phyloP scores from a whole-genome alignment of 2,113 vertebrate genomes.

The Pollachius pollachius region DNA sequence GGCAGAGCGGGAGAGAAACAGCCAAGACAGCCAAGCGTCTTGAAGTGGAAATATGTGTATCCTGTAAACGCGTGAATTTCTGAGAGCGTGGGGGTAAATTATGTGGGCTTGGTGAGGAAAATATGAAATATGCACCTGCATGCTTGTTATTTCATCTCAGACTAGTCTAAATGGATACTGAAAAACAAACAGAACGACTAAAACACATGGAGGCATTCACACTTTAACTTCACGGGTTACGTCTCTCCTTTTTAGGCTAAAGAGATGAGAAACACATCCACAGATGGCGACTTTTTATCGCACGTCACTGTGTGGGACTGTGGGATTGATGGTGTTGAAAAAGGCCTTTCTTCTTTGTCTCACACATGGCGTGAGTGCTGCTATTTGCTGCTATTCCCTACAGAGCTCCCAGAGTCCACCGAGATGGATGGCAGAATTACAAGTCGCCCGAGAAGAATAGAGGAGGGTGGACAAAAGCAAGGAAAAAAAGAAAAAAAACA shows the following conservation, averaged over 20 bases:
- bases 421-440: conserved; percentile 38
- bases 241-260: conserved; percentile 60
- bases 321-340: conserved; percentile 74
- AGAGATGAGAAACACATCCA: conserved; percentile 69
- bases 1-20: too few species aligned
- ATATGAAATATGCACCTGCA: too few species aligned
- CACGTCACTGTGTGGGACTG: conserved; percentile 69
- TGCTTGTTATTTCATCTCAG: too few species aligned
- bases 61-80: too few species aligned
- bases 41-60: too few species aligned
- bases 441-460: conserved; percentile 17
- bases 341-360: conserved; percentile 75
- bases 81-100: too few species aligned
- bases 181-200: too few species aligned
- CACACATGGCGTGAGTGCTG: conserved; percentile 66
- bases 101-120: too few species aligned
- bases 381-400: conserved; percentile 54
- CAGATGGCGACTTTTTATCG: conserved; percentile 71
- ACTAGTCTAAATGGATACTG: too few species aligned
- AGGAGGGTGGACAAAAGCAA: conserved; percentile 41
- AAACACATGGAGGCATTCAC: conserved; percentile 52
- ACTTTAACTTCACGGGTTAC: conserved; percentile 63
- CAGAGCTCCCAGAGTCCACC: conserved; percentile 62
- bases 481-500: conserved; percentile 44
- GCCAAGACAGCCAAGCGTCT: too few species aligned